Conservation (phyloP, 64 coral and sea anemone species). For the Platygyra sinensis region DNA sequence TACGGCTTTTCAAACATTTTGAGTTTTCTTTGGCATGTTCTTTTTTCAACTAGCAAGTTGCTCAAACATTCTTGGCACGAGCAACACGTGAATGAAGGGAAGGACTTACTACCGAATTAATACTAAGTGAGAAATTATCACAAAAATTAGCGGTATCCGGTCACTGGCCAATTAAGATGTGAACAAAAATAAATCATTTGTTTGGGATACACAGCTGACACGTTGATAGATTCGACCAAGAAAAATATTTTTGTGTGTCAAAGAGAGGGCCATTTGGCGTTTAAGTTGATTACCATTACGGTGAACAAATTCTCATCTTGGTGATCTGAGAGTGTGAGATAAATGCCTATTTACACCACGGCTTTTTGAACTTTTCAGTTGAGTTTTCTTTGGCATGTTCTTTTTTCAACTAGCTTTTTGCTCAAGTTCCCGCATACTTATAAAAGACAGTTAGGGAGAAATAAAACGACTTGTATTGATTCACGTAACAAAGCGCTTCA, state of each 20-base stretch:
- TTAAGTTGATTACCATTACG: no score
- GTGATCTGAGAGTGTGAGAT: not conserved
- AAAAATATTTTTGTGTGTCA: not conserved
- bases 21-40: not conserved
- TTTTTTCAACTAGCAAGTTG: no score
- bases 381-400: not conserved
- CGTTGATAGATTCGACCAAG: not conserved
- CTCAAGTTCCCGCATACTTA: conserved; percentile 3
- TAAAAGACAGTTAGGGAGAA: conserved; percentile 20
- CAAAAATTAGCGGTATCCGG: no score
- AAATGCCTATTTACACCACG: no score
- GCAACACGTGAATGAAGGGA: not conserved
- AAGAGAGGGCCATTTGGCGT: no score
- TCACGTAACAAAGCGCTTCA: no score
- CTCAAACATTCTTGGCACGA: no score
- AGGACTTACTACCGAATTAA: not conserved
- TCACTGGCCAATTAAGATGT: not conserved
- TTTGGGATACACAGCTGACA: conserved; percentile 1
- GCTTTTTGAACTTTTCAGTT: no score
- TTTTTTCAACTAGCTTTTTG: not conserved
- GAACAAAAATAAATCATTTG: conserved; percentile 2
- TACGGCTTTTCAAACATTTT: not conserved
- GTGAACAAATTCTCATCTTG: no score
- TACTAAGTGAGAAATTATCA: no score
- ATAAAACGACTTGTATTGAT: not conserved